Evolutionary conservation across 2,888 invertebrate species (phyloP).

Genomic region (Luffia ferchaultella): DNA sequence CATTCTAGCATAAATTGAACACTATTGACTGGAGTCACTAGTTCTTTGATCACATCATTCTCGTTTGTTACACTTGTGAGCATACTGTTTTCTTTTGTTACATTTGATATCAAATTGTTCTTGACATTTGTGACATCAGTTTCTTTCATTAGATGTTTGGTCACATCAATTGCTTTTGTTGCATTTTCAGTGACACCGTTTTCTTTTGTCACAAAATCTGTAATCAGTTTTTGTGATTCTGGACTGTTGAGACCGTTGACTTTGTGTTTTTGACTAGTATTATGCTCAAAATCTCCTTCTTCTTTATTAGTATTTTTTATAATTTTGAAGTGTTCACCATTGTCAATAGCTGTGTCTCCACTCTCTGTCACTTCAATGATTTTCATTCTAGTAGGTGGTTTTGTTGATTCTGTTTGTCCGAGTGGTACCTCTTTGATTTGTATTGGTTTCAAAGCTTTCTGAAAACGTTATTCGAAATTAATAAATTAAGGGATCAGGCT

Average conservation of each 20-base stretch:
- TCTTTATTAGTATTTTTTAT: conserved; percentile 2
- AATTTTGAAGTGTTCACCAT: conserved; percentile 11
- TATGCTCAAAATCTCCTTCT: conserved; percentile 12
- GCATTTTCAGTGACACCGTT: too few species aligned
- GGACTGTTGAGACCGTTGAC: conserved; percentile 17
- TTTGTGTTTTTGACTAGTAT: conserved; percentile 1
- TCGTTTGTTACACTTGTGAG: not conserved
- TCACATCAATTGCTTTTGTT: too few species aligned
- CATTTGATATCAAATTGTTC: not conserved
- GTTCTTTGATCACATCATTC: conserved; percentile 10
- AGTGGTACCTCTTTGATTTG: conserved; percentile 49
- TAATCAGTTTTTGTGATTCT: conserved; percentile 31
- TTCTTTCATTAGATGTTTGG: too few species aligned
- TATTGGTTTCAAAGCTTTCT: conserved; percentile 66
- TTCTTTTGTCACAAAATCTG: conserved; percentile 22
- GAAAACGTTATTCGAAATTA: conserved; percentile 21
- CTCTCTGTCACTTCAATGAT: conserved; percentile 33
- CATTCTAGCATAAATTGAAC: conserved; percentile 73
- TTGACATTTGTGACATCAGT: not conserved
- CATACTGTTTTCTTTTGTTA: not conserved
- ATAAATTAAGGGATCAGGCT: too few species aligned
- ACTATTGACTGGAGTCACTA: conserved; percentile 64
- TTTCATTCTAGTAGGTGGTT: conserved; percentile 32
- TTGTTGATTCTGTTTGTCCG: conserved; percentile 29
- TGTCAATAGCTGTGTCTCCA: conserved; percentile 30